These are phyloP conservation scores for Tauraco hartlaubi DNA, from an alignment of 2,797 vertebrate genomes.

Conservation along the genomic window DNA sequence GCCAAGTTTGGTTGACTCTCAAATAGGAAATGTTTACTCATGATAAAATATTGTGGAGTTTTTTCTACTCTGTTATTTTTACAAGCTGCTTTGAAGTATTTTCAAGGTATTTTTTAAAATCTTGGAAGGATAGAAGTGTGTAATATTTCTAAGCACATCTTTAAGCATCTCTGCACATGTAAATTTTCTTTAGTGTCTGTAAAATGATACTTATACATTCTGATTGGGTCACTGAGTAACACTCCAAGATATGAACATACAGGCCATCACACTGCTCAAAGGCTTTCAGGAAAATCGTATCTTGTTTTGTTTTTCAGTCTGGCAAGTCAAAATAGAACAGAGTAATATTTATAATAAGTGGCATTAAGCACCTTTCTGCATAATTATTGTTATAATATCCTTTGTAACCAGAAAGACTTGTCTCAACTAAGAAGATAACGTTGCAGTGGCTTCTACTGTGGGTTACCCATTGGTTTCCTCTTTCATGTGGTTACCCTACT, in stretches of 20 bases:
- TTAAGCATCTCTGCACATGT: background rate
- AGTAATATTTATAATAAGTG: background rate
- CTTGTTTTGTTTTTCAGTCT: background rate
- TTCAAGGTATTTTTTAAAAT: background rate
- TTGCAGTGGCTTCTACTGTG: background rate
- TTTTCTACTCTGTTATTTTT: background rate
- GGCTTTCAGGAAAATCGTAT: background rate
- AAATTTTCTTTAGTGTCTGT: background rate
- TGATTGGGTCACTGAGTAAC: background rate
- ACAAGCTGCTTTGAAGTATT: background rate
- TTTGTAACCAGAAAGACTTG: background rate
- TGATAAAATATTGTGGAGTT: background rate
- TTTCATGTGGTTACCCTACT: background rate
- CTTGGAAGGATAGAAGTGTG: background rate
- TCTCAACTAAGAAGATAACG: background rate
- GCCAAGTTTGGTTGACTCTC: conserved; percentile 34
- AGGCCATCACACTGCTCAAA: background rate
- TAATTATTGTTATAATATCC: background rate
- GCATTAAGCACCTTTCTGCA: background rate
- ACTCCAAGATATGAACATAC: background rate
- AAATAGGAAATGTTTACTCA: background rate
- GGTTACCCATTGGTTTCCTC: background rate
- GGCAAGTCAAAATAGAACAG: background rate
- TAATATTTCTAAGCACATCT: background rate
- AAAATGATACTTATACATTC: background rate